Percentiles rank a stretch among this genome's conserved stretches.
Conservation (phyloP, 2,797 vertebrate genomes). For the Hipposideros larvatus region DNA sequence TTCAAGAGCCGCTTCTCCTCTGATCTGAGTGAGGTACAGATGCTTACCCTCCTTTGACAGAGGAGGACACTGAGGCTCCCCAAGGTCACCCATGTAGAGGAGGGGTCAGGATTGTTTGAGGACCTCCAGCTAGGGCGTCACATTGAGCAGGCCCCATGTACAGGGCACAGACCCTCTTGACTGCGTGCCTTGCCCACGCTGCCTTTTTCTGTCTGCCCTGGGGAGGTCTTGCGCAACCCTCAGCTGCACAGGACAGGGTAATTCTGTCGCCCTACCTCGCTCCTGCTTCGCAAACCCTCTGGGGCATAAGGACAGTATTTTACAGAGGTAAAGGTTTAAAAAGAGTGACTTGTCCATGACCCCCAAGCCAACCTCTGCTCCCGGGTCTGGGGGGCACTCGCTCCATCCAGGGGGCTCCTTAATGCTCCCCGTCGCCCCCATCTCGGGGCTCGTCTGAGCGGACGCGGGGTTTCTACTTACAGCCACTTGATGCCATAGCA, state of each 20-base stretch:
- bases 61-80: not conserved
- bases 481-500: slow-evolving; percentile 98
- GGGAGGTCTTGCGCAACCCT: not conserved
- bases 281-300: not conserved
- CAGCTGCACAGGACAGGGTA: not conserved
- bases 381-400: not conserved
- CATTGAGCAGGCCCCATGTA: not conserved
- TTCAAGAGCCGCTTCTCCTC: not conserved
- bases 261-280: not conserved
- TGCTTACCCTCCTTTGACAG: not conserved
- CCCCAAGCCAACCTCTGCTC: not conserved
- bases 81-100: slow-evolving; percentile 18
- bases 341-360: not conserved
- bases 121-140: not conserved
- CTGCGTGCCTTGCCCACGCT: not conserved
- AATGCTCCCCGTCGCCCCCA: not conserved
- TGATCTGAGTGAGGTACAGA: not conserved
- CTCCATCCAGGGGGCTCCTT: not conserved
- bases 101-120: not conserved
- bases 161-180: not conserved
- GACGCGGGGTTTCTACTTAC: slow-evolving; percentile 90
- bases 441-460: not conserved
- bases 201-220: not conserved
- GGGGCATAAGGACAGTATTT: not conserved
- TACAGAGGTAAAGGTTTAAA: not conserved